phyloP scores from a whole-genome alignment of 1,140 invertebrate species.

The Dinothrombium tinctorium region DNA sequence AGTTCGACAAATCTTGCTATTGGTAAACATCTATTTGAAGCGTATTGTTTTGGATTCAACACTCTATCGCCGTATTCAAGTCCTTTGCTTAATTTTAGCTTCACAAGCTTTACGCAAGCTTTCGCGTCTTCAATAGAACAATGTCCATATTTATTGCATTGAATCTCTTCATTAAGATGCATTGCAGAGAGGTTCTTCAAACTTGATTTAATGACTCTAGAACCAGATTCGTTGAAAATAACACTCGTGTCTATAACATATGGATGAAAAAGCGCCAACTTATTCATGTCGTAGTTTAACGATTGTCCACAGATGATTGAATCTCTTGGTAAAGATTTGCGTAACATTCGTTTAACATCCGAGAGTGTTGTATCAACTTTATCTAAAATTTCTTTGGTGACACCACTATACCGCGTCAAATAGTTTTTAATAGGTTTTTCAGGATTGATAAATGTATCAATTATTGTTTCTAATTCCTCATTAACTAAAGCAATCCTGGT shows the following conservation, averaged over 20 bases:
- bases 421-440: slow-evolving; percentile 60
- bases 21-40: too few relatives aligned
- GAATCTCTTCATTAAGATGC: slow-evolving; percentile 57
- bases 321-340: slow-evolving; percentile 46
- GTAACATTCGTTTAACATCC: slow-evolving; percentile 54
- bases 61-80: slow-evolving; percentile 14
- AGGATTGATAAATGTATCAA: slow-evolving; percentile 65
- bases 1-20: too few relatives aligned
- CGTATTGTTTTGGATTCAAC: too few relatives aligned
- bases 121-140: slow-evolving; percentile 64
- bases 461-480: slow-evolving; percentile 46
- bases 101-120: slow-evolving; percentile 57
- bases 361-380: slow-evolving; percentile 43
- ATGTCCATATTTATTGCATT: slow-evolving; percentile 42
- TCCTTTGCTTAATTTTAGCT: slow-evolving; percentile 53
- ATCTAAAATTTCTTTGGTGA: slow-evolving; percentile 44
- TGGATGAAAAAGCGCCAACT: slow-evolving; percentile 76
- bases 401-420: slow-evolving; percentile 45
- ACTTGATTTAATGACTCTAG: slow-evolving; percentile 45
- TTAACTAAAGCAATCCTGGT: slow-evolving; percentile 69
- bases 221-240: slow-evolving; percentile 63
- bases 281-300: slow-evolving; percentile 60
- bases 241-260: slow-evolving; percentile 84
- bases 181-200: slow-evolving; percentile 41
- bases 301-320: slow-evolving; percentile 82